Percentiles rank a stretch among this genome's conserved stretches.
phyloP scores from a whole-genome alignment of 2,797 vertebrate genomes.

The Sarcoramphus papa region DNA sequence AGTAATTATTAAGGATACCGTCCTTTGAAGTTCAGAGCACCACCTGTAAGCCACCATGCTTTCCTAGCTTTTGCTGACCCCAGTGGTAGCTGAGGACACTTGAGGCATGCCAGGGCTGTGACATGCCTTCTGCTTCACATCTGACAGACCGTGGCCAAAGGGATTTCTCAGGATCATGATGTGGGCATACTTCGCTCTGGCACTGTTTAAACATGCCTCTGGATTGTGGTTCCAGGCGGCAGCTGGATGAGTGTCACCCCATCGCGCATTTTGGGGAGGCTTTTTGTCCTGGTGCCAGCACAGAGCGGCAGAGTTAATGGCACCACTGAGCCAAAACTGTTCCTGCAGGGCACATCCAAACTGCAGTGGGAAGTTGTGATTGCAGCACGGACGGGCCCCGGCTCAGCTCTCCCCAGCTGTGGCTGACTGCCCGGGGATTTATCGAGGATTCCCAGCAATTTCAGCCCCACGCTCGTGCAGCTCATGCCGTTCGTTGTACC shows the following conservation, averaged over 20 bases:
- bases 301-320: background rate
- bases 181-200: background rate
- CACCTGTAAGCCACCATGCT: background rate
- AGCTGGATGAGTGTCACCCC: background rate
- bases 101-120: background rate
- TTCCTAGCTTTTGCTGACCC: background rate
- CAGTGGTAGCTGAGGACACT: background rate
- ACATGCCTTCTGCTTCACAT: background rate
- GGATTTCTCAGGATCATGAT: background rate
- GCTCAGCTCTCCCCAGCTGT: fast-evolving
- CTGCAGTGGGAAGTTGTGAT: background rate
- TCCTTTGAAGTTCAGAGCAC: background rate
- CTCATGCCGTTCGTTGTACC: background rate
- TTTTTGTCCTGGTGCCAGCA: background rate
- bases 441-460: background rate
- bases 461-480: background rate
- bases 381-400: fast-evolving
- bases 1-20: background rate
- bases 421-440: background rate
- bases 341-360: background rate
- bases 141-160: background rate
- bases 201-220: background rate
- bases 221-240: background rate
- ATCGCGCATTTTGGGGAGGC: background rate
- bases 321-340: background rate